These are phyloP conservation scores for Sipha flava DNA, from an alignment of 1,140 invertebrate species.

Conservation along the genomic window DNA sequence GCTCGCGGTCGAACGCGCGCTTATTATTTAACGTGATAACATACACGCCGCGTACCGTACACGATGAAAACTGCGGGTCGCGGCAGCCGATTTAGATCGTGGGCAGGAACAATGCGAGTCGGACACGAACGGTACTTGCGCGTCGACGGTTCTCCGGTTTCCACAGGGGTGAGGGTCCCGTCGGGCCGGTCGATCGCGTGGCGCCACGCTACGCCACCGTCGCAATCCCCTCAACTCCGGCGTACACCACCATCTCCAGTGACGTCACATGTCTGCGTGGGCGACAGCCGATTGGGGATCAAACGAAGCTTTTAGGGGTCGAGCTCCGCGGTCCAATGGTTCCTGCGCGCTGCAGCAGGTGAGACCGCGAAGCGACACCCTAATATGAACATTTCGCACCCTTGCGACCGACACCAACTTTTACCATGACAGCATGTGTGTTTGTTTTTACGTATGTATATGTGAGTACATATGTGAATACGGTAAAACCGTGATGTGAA, in stretches of 20 bases:
- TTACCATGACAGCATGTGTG: no score
- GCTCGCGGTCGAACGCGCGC: no score
- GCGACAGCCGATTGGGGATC: background rate
- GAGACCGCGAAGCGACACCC: background rate
- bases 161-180: background rate
- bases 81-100: no score
- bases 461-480: no score
- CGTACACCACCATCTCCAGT: background rate
- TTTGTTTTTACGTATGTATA: no score
- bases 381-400: background rate
- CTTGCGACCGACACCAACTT: background rate
- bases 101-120: no score
- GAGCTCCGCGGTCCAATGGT: background rate
- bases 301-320: constrained; percentile 8
- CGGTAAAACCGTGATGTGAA: no score
- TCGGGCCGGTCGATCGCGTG: constrained; percentile 17
- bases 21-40: no score
- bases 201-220: background rate
- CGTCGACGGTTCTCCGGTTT: background rate
- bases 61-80: no score
- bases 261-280: constrained; percentile 6
- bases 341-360: background rate
- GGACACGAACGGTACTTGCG: no score
- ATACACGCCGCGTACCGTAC: no score
- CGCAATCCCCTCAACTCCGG: background rate